Conservation (phyloP, 1,140 invertebrate species). For the Aradophagus sp. region DNA sequence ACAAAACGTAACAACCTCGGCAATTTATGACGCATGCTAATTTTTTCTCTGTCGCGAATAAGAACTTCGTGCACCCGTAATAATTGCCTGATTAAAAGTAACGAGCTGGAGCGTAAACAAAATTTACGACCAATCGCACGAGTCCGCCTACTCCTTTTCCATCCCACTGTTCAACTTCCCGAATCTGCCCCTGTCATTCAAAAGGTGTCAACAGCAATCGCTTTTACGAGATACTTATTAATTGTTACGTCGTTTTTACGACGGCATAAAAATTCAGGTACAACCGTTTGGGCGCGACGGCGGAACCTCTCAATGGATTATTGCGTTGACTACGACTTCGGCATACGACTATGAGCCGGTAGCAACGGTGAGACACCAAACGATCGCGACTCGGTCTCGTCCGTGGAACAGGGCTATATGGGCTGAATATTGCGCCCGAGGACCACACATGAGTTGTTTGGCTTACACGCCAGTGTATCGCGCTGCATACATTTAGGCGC, state of each 20-base stretch:
- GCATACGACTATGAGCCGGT: slow-evolving; percentile 47
- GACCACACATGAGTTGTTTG: slow-evolving; percentile 57
- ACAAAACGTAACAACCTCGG: slow-evolving; percentile 11
- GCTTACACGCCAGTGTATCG: slow-evolving; percentile 50
- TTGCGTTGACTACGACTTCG: slow-evolving; percentile 54
- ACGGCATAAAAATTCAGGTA: slow-evolving; percentile 72
- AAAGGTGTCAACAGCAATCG: slow-evolving; percentile 75
- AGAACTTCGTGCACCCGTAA: slow-evolving; percentile 60
- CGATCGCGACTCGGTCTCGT: slow-evolving; percentile 32
- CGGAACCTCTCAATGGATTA: slow-evolving; percentile 67
- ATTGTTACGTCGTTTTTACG: slow-evolving; percentile 75
- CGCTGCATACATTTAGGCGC: slow-evolving; percentile 63
- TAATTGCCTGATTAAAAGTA: slow-evolving; percentile 74
- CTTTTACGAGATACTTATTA: slow-evolving; percentile 77
- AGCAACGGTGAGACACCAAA: slow-evolving; percentile 33
- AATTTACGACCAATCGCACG: slow-evolving; percentile 72
- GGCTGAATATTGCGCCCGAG: slow-evolving; percentile 27
- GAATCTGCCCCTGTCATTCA: slow-evolving; percentile 71
- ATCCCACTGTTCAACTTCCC: slow-evolving; percentile 29
- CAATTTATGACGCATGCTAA: slow-evolving; percentile 20
- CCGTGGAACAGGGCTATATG: slow-evolving; percentile 33
- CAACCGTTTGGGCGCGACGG: slow-evolving; percentile 68
- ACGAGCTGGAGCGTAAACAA: slow-evolving; percentile 67
- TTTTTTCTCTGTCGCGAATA: slow-evolving; percentile 15
- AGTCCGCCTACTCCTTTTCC: slow-evolving; percentile 59